Evolutionary conservation across 2,888 invertebrate species (phyloP).

Genomic region (Eilema sororculum): DNA sequence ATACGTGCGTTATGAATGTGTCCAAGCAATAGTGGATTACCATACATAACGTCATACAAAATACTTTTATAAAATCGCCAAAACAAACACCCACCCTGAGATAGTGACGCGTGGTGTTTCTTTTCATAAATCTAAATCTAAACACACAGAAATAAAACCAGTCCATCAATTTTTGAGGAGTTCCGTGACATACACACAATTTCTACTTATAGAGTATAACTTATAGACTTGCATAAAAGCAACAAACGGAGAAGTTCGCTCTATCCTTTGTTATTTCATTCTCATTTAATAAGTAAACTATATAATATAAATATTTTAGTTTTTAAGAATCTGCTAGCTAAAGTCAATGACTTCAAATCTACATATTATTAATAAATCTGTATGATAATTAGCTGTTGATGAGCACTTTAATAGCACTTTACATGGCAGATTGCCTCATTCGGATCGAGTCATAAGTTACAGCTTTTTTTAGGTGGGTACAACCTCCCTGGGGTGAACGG

Average conservation of each 20-base stretch:
- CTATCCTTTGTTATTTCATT: neutral
- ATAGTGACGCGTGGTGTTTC: too few relatives aligned
- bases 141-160: too few relatives aligned
- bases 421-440: neutral
- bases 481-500: neutral
- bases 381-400: constrained; percentile 5
- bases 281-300: neutral
- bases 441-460: neutral
- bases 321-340: neutral
- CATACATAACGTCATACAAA: too few relatives aligned
- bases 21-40: too few relatives aligned
- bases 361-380: neutral
- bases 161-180: too few relatives aligned
- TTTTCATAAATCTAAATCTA: too few relatives aligned
- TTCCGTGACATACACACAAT: too few relatives aligned
- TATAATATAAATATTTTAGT: neutral
- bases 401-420: neutral
- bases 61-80: too few relatives aligned
- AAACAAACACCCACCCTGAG: too few relatives aligned
- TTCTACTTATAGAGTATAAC: too few relatives aligned
- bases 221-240: neutral
- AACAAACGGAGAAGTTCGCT: neutral
- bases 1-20: neutral
- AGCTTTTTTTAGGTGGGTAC: neutral
- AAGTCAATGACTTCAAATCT: constrained; percentile 4